These are phyloP conservation scores for Hetaerina americana DNA, from an alignment of 1,140 invertebrate species.

Conservation along the genomic window DNA sequence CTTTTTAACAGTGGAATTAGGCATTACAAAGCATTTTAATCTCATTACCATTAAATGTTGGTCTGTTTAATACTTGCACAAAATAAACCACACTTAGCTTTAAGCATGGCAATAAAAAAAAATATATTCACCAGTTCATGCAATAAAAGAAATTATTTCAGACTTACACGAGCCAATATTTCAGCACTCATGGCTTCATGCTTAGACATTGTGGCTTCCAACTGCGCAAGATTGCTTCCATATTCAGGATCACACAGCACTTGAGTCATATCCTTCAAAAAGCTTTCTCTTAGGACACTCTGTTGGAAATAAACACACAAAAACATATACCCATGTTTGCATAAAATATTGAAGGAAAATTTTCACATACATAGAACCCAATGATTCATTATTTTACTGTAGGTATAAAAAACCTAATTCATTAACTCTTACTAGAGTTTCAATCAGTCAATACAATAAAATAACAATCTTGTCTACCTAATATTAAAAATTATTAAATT, in stretches of 20 bases:
- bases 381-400: too few species aligned
- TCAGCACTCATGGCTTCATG: slow-evolving; percentile 97
- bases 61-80: slow-evolving; percentile 6
- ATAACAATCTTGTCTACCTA: too few species aligned
- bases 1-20: too few species aligned
- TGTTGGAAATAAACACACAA: too few species aligned
- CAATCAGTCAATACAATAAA: too few species aligned
- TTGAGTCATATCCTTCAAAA: slow-evolving; percentile 96
- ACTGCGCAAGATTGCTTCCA: slow-evolving; percentile 78
- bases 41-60: not conserved
- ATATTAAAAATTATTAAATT: too few species aligned
- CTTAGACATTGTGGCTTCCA: slow-evolving; percentile 95
- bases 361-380: too few species aligned
- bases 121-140: not conserved
- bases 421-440: too few species aligned
- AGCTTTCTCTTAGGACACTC: slow-evolving; percentile 79
- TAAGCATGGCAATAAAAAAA: not conserved
- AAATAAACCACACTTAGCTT: not conserved
- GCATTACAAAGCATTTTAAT: not conserved
- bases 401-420: too few species aligned
- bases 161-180: slow-evolving; percentile 63
- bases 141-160: not conserved
- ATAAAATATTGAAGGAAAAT: too few species aligned
- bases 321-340: too few species aligned
- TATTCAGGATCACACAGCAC: slow-evolving; percentile 87